Conservation (phyloP, 37 sponge, comb jelly and placozoan genomes). For the Cladorhizidae sp. region DNA sequence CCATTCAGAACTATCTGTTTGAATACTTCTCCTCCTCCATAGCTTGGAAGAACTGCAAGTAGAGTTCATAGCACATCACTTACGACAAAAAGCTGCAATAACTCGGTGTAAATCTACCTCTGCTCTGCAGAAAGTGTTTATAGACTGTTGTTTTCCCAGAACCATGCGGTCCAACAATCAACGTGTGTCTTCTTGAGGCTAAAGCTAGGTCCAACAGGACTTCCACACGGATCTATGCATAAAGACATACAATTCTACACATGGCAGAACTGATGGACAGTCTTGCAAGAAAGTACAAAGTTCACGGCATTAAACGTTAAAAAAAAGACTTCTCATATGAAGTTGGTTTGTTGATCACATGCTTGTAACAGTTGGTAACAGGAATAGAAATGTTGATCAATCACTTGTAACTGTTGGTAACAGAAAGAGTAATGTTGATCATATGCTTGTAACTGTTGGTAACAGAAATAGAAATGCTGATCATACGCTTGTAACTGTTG, state of each 20-base stretch:
- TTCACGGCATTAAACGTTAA: too few relatives aligned
- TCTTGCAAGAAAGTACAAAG: neutral
- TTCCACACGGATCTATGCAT: slow-evolving; percentile 52
- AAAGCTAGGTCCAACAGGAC: slow-evolving; percentile 63
- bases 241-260: neutral
- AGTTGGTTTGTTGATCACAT: too few relatives aligned
- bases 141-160: slow-evolving; percentile 56
- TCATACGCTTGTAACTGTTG: too few relatives aligned
- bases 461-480: too few relatives aligned
- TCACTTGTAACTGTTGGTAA: too few relatives aligned
- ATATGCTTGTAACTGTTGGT: too few relatives aligned
- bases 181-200: slow-evolving; percentile 32
- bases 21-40: slow-evolving; percentile 51
- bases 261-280: neutral
- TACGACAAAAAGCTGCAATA: neutral
- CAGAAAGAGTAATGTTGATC: too few relatives aligned
- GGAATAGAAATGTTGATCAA: too few relatives aligned
- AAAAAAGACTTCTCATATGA: too few relatives aligned
- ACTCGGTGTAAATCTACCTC: slow-evolving; percentile 41
- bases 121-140: slow-evolving; percentile 65
- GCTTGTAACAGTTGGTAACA: too few relatives aligned
- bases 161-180: slow-evolving; percentile 59
- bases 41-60: slow-evolving; percentile 32
- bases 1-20: slow-evolving; percentile 55
- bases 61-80: neutral